Conservation (phyloP, 2,888 invertebrate species). For the Plebejus melissa region DNA sequence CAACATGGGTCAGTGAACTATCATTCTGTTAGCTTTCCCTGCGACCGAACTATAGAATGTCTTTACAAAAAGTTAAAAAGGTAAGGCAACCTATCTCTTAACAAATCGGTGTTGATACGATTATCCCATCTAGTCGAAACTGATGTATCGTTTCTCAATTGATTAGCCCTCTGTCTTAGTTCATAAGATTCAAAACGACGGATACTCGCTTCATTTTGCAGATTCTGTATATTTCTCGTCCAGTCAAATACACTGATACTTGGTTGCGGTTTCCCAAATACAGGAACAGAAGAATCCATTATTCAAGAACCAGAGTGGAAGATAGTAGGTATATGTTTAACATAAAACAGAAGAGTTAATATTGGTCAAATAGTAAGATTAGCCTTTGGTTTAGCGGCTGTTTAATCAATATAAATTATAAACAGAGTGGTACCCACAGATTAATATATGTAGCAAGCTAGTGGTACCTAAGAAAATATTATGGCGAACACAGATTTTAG, state of each 20-base stretch:
- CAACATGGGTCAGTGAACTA: too few relatives aligned
- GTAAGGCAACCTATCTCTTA: conserved; percentile 81
- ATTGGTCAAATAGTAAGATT: neutral
- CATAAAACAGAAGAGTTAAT: neutral
- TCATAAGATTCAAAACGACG: conserved; percentile 83
- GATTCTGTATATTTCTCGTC: conserved; percentile 85
- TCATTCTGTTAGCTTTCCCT: too few relatives aligned
- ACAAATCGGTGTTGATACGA: conserved; percentile 84
- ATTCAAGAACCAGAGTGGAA: conserved; percentile 10
- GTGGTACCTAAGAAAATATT: too few relatives aligned
- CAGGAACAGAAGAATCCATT: conserved; percentile 69
- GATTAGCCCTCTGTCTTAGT: conserved; percentile 83
- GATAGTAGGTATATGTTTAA: neutral
- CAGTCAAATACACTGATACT: conserved; percentile 85
- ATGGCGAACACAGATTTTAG: too few relatives aligned
- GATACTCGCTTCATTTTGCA: conserved; percentile 84
- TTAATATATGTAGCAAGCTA: too few relatives aligned
- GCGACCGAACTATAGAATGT: neutral
- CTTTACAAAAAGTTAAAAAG: neutral
- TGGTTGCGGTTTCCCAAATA: conserved; percentile 83
- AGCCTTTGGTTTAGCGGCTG: too few relatives aligned
- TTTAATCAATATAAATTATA: too few relatives aligned
- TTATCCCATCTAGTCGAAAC: conserved; percentile 88
- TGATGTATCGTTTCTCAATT: conserved; percentile 85
- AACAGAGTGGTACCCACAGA: too few relatives aligned